These are phyloP conservation scores for Zalophus californianus DNA, from an alignment of 2,797 vertebrate genomes.

Conservation along the genomic window DNA sequence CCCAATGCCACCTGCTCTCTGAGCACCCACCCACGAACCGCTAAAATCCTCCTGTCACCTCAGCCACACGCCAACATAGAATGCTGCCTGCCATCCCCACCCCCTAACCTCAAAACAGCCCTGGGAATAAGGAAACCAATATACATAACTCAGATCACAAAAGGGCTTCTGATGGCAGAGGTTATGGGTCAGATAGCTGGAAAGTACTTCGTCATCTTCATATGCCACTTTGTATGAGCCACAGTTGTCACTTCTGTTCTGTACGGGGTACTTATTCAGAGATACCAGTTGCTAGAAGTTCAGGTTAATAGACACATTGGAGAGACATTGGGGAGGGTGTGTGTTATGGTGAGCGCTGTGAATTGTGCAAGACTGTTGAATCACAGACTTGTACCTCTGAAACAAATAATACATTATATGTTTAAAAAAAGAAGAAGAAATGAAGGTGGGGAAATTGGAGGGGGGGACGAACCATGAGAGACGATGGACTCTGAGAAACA, in stretches of 20 bases:
- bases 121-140: slow-evolving; percentile 20
- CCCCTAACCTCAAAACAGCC: slow-evolving; percentile 7
- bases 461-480: too few species aligned
- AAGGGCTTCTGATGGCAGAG: background rate
- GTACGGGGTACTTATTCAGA: background rate
- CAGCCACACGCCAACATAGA: slow-evolving; percentile 65
- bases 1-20: slow-evolving; percentile 78
- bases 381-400: too few species aligned
- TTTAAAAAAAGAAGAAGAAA: too few species aligned
- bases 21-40: slow-evolving; percentile 76
- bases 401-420: too few species aligned
- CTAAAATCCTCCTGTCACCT: slow-evolving; percentile 79
- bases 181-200: background rate
- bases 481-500: too few species aligned
- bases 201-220: background rate
- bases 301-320: background rate
- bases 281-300: background rate
- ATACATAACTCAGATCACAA: background rate
- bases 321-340: too few species aligned
- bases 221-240: background rate
- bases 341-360: too few species aligned
- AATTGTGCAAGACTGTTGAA: too few species aligned
- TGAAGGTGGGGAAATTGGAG: too few species aligned
- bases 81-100: slow-evolving; percentile 38
- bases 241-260: background rate